Percentiles rank a stretch among this genome's conserved stretches.
These are phyloP conservation scores for Theocolax elegans DNA, from an alignment of 1,140 invertebrate genomes.

Conservation along the genomic window DNA sequence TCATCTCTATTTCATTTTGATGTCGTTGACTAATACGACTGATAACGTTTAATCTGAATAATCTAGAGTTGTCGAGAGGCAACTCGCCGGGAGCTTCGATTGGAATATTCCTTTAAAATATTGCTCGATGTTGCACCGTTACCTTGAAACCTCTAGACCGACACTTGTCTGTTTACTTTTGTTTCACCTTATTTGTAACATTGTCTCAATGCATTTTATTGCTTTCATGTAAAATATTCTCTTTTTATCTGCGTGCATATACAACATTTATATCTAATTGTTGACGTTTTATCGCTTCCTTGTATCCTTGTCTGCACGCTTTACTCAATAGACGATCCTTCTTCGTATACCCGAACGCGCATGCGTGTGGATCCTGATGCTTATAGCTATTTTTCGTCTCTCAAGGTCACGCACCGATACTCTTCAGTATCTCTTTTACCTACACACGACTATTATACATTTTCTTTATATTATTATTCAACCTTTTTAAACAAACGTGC, in stretches of 20 bases:
- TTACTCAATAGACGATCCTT: constrained; percentile 38
- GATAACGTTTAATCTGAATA: too few relatives aligned
- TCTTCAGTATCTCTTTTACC: neutral
- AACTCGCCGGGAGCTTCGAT: neutral
- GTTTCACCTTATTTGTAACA: constrained; percentile 13
- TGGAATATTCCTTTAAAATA: constrained; percentile 18
- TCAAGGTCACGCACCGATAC: constrained; percentile 32
- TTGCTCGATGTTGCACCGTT: constrained; percentile 35
- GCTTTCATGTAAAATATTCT: constrained; percentile 27
- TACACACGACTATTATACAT: neutral
- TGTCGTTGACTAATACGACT: too few relatives aligned
- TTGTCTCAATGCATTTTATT: constrained; percentile 10
- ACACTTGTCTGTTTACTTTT: constrained; percentile 28
- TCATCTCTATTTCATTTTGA: too few relatives aligned
- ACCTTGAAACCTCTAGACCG: constrained; percentile 27
- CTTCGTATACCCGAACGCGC: constrained; percentile 35
- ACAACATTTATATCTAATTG: constrained; percentile 19
- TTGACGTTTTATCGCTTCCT: constrained; percentile 31
- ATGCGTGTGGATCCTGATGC: constrained; percentile 36
- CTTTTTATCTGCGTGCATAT: constrained; percentile 19
- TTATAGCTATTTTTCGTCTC: constrained; percentile 24
- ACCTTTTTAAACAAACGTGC: neutral
- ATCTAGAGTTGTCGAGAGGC: too few relatives aligned
- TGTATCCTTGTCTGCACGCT: constrained; percentile 37
- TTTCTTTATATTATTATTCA: neutral